Conservation (phyloP, 2,113 vertebrate species). For the Dendrocopos noguchii region DNA sequence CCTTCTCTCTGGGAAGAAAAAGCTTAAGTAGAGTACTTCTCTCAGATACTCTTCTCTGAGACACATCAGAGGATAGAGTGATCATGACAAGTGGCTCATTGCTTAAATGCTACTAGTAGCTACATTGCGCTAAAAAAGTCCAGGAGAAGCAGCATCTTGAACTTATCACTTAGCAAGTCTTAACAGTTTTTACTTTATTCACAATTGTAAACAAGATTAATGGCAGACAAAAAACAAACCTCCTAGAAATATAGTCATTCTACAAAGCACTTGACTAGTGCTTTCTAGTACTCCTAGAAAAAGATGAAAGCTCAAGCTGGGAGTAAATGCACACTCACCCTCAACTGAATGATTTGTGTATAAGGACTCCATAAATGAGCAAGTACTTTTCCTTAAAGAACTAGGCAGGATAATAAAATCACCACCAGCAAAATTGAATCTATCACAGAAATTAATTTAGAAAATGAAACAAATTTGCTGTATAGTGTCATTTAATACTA, state of each 20-base stretch:
- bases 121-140: neutral
- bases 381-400: neutral
- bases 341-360: neutral
- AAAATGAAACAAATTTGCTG: neutral
- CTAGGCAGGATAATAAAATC: neutral
- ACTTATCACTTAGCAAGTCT: neutral
- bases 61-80: neutral
- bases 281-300: neutral
- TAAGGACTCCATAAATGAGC: neutral
- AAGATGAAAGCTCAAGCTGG: neutral
- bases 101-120: neutral
- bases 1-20: neutral
- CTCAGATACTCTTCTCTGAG: neutral
- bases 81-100: neutral
- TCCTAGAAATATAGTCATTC: neutral
- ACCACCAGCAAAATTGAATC: neutral
- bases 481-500: neutral
- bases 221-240: neutral
- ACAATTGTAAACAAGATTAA: neutral
- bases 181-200: neutral
- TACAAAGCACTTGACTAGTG: neutral
- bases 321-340: neutral
- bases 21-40: neutral
- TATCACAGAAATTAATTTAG: neutral
- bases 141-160: neutral